A percentile compares a stretch with the other conserved stretches of the same genome.
These are phyloP conservation scores for Oriolus oriolus DNA, from an alignment of 2,113 vertebrate species.

Conservation along the genomic window DNA sequence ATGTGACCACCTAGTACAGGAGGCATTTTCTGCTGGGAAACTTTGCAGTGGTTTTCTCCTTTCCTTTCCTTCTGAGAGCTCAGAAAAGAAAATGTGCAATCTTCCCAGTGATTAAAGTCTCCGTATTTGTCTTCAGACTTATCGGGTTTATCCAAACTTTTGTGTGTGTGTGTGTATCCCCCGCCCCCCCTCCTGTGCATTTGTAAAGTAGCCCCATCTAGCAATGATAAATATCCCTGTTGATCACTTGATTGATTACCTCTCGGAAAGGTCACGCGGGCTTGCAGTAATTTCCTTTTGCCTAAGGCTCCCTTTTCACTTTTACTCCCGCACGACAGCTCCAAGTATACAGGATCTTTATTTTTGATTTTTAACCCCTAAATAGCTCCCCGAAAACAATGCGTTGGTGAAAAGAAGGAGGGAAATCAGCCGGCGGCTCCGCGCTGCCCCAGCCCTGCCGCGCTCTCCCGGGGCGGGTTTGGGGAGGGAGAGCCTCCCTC, in stretches of 20 bases:
- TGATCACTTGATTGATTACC: constrained; percentile 99
- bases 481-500: constrained; percentile 58
- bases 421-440: constrained; percentile 62
- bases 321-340: constrained; percentile 87
- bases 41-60: background rate
- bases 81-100: background rate
- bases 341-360: constrained; percentile 81
- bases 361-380: constrained; percentile 90
- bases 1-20: constrained; percentile 31
- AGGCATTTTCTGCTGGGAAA: constrained; percentile 39
- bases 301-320: constrained; percentile 97
- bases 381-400: constrained; percentile 77
- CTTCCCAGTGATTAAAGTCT: constrained; percentile 51
- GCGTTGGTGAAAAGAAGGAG: constrained; percentile 61
- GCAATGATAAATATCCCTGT: constrained; percentile 98
- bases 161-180: background rate
- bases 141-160: constrained; percentile 69
- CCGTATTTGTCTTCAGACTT: constrained; percentile 46
- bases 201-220: constrained; percentile 81
- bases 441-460: constrained; percentile 17
- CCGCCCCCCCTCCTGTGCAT: constrained; percentile 43
- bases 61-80: background rate
- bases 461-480: constrained; percentile 35
- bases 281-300: constrained; percentile 97
- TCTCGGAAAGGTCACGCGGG: constrained; percentile 96